These are phyloP conservation scores for Poliocrania exsul DNA, from an alignment of 2,797 vertebrate genomes.

Conservation along the genomic window DNA sequence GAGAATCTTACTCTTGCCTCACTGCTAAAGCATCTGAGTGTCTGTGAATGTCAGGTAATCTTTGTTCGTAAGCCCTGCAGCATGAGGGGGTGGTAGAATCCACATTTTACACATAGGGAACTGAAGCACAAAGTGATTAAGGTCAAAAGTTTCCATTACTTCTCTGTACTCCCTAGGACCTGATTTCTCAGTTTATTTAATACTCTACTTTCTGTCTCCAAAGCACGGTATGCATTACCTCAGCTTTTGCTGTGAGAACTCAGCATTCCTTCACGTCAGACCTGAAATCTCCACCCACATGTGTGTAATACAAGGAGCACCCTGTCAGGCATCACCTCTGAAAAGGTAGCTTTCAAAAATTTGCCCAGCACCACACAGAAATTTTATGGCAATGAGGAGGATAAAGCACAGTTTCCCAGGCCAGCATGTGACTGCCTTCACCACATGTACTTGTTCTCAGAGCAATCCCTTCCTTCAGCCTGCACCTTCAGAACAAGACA, in stretches of 20 bases:
- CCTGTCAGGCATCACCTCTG: neutral
- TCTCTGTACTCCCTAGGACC: neutral
- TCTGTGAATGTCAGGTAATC: neutral
- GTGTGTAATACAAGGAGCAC: neutral
- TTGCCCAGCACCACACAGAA: slow-evolving; percentile 21
- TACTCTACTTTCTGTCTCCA: slow-evolving; percentile 22
- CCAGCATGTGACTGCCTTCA: neutral
- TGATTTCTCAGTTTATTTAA: slow-evolving; percentile 32
- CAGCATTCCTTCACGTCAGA: neutral
- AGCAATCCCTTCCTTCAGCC: neutral
- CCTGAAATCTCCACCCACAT: neutral
- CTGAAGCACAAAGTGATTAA: slow-evolving; percentile 33
- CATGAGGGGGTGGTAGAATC: slow-evolving; percentile 42
- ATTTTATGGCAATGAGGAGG: neutral
- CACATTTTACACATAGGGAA: slow-evolving; percentile 37
- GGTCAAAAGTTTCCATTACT: slow-evolving; percentile 62
- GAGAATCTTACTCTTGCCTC: neutral
- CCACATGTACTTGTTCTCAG: fast-evolving
- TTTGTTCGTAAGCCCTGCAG: neutral
- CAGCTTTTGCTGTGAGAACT: slow-evolving; percentile 45
- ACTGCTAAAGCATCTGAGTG: neutral
- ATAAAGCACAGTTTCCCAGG: neutral
- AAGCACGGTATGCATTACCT: neutral
- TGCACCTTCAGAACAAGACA: neutral
- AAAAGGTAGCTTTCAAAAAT: slow-evolving; percentile 24